Evolutionary conservation across 2,113 vertebrate genomes (phyloP), one percentile per base, ranked within the genome.

Genomic region (Callocephalon fimbriatum): DNA sequence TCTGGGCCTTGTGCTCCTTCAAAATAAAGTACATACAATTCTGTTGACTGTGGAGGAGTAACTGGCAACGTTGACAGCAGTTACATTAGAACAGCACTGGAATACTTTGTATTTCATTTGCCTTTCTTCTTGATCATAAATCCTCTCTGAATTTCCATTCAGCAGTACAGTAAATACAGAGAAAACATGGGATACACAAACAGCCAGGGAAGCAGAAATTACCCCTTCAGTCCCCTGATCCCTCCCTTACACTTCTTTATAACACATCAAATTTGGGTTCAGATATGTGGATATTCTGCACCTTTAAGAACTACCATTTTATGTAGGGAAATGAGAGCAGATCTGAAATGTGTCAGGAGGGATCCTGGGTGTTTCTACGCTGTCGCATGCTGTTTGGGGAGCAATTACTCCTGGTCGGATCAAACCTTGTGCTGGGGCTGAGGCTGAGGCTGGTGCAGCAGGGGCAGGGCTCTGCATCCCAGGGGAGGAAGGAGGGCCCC

Each of bases 371-470:
- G 86, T 95, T 96, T 94, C 90, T 92, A 96, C 90, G 80, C 97
- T 98, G 97, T 98, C 98, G 80, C 83, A 73, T 47, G 95, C 94
- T 96, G 90, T 96, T 96, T 95, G 90, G 86, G 95, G 96, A 98
- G 96, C 97, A 97, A 96, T 98, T 95, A 78, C 94, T 98, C 97
- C 95, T 72, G 32, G 77, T 91, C 88, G 29, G 48, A 87, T 51
- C 42, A 93, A 97, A 75, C 81, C 77, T 75, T 54, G 25, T 95
- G 83, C 2, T 40, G 91, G 87, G 85, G 97, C 97, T 95, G 67
- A 73, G 94, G 96, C 80, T 93, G 94, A 73, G 94, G 96, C 80
- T 93, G 94, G 95, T 26, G 12, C 20, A 59, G 83, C 56, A 61
- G 91, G 27, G 84, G 32, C 50, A 53, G 78, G 88, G 81, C 90